Evolutionary conservation across 2,888 invertebrate genomes (phyloP), one percentile per base, ranked within the genome.

Genomic region (Cremastinae sp.): DNA sequence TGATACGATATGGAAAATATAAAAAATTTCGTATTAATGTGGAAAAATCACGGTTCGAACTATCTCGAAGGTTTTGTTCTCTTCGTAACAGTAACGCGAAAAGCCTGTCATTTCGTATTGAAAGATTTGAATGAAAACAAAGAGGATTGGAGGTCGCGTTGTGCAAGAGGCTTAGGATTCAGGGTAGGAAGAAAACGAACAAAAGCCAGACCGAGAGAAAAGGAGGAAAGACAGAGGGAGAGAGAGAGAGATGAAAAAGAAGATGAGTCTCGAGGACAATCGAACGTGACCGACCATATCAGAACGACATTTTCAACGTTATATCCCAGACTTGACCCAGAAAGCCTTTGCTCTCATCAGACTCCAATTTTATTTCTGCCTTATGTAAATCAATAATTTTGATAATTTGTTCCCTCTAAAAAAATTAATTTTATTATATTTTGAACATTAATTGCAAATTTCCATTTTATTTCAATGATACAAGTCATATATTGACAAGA

Each of bases 281-380:
- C 75, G 75, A 75, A 71, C 71, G 66, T 66, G 71, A 61, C 56
- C 49, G 66, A 66, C 55, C 55, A 62, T 71, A 71, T 70, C 53
- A 28, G 45, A 61, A 43, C 39, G 45, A 43, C 62, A 12, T 62
- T 56, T 45, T 41, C 18, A 66, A 71, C 12, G 41, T 10, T 49
- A 47, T 49, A 28, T 18, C 55, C 55, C 3, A 28, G 20, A 62
- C 55, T 74, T 68, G 56, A 74, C 68, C 68, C 41, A 62, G 74
- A 56, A 56, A 68, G 8, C 59, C 9, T 35, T 14, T n/a, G 22
- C 20, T 9, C 41, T 45, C 37, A 12, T 39, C 20, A 1, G 1
- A 20, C 28, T 56, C 56, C 22, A n/a, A 56, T 35, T 49, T 45
- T 62, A 37, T 59, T 56, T 39, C 28, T 14, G 18, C 61, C 56